A percentile compares a stretch with the other conserved stretches of the same genome.
phyloP scores from a whole-genome alignment of 1,140 invertebrate species.

The Globodera rostochiensis region DNA sequence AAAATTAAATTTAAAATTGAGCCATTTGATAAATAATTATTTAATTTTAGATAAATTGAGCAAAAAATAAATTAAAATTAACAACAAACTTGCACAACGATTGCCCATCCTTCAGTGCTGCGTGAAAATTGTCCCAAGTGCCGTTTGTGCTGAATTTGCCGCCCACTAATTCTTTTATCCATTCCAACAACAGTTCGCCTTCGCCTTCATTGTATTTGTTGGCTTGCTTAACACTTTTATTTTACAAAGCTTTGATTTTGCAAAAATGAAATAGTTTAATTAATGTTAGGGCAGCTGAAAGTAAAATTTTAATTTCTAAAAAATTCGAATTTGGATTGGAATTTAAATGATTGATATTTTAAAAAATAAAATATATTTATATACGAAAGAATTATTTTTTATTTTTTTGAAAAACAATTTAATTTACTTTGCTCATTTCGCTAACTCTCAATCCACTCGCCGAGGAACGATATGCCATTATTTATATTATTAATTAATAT shows the following conservation, averaged over 20 bases:
- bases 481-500: no score
- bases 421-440: not conserved
- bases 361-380: no score
- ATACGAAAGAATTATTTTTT: no score
- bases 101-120: conserved; percentile 25
- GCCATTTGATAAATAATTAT: no score
- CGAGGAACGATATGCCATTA: not conserved
- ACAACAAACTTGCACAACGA: conserved; percentile 19
- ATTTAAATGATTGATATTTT: no score
- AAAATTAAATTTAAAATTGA: not conserved
- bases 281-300: no score
- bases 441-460: not conserved
- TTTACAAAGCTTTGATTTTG: not conserved
- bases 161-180: conserved; percentile 21
- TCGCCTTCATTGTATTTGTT: conserved; percentile 24
- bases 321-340: not conserved
- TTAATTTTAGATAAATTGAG: not conserved
- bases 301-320: not conserved
- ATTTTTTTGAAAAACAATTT: not conserved
- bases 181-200: conserved; percentile 21
- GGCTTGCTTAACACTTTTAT: not conserved
- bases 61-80: not conserved
- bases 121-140: conserved; percentile 19
- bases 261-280: not conserved
- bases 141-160: conserved; percentile 21